Evolutionary conservation across 1,140 invertebrate species (phyloP), one percentile per base, ranked within the genome.

Genomic region (Meloidogyne chitwoodi): DNA sequence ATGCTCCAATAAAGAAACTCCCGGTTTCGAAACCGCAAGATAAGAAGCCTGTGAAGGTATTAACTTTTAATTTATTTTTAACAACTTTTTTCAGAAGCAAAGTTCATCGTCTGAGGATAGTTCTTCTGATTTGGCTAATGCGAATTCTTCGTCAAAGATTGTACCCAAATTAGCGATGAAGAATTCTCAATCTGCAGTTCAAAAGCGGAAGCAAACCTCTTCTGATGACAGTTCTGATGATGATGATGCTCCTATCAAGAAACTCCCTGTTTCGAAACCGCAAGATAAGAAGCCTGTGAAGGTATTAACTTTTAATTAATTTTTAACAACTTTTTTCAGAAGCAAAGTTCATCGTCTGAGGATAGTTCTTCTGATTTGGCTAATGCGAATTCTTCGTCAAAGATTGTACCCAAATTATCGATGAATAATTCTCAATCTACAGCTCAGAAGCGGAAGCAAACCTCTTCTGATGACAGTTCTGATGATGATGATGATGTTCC

Each of bases 401-500:
- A 56, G 4, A 8, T 22, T n/a, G 0, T 6, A n/a, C 0, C 19
- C 3, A 56, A 56, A n/a, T 6, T n/a, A n/a, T 4, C 19, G 5
- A 6, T n/a, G 19, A 56, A n/a, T 5, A 56, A n/a, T 56, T n/a
- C 34, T 10, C 8, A 8, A 10, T 0, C 68, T 22, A 16, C 26
- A 6, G 26, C 68, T 19, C n/a, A 8, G 48, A 56, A 56, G 19
- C 48, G 19, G 41, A 44, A 44, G 5, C 48, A 8, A 22, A 1
- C 48, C 6, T 56, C 48, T 14, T 56, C 48, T 56, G 48, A 56
- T n/a, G 48, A 61, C 8, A 70, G 34, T 22, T 70, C 68, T 26
- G 68, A 44, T 26, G 68, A 68, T 44, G 66, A 68, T 38, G 65
- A 68, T 14, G 67, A 68, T 12, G 67, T 68, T 11, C 67, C n/a